Percentiles rank a stretch among this genome's conserved stretches.
Conservation (phyloP, 2,113 vertebrate genomes). For the Pelodiscus sinensis region DNA sequence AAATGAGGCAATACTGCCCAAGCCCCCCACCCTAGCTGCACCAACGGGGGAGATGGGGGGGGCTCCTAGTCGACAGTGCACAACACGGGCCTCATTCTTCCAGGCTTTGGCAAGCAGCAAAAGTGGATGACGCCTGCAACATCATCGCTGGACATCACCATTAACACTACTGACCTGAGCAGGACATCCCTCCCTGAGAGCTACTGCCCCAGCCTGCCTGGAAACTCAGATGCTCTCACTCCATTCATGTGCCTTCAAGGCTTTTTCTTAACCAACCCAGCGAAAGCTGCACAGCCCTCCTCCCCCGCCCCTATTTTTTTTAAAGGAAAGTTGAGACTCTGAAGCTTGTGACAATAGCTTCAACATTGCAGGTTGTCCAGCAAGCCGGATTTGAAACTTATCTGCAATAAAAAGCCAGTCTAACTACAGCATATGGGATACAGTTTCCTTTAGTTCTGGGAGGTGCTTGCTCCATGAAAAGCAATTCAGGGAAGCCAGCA, state of each 20-base stretch:
- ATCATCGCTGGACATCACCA: not conserved
- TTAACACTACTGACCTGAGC: not conserved
- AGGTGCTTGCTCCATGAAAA: fast-evolving
- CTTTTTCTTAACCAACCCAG: not conserved
- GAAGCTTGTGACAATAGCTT: not conserved
- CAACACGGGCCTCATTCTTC: not conserved
- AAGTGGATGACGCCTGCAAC: not conserved
- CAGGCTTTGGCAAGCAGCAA: not conserved
- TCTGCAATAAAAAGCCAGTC: not conserved
- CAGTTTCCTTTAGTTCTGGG: not conserved
- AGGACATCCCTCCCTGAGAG: not conserved
- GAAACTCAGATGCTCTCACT: not conserved
- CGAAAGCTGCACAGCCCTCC: not conserved
- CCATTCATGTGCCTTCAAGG: not conserved
- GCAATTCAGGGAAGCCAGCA: not conserved
- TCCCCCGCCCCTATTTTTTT: not conserved
- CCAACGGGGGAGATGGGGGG: too few relatives aligned
- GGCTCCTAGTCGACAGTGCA: not conserved
- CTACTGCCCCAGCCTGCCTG: not conserved
- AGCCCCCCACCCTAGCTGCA: not conserved
- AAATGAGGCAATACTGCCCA: not conserved
- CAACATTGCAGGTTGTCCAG: not conserved
- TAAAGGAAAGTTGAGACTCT: not conserved
- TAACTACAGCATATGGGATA: not conserved
- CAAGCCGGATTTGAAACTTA: not conserved